Evolutionary conservation across 2,113 vertebrate species (phyloP).

Genomic region (Hemicordylus capensis): DNA sequence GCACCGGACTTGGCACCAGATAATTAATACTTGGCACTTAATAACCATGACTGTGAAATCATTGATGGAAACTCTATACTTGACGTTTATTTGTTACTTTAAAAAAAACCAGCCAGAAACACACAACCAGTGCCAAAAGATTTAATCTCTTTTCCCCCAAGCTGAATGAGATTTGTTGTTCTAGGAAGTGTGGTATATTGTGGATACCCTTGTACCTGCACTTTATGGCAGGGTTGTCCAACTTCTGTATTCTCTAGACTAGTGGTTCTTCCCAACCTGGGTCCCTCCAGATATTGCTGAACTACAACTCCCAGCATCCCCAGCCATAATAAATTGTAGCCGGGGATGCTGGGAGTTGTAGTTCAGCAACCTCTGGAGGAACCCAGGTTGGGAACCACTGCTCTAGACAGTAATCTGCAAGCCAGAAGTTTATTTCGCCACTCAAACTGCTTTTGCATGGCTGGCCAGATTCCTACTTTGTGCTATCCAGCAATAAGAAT

Average conservation of each 20-base stretch:
- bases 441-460: background rate
- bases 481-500: background rate
- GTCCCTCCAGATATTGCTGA: too few relatives aligned
- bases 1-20: conserved; percentile 61
- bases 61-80: conserved; percentile 67
- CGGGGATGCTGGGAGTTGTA: too few relatives aligned
- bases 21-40: conserved; percentile 75
- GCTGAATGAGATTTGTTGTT: conserved; percentile 40
- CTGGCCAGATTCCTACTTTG: background rate
- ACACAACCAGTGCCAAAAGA: conserved; percentile 62
- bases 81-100: conserved; percentile 67
- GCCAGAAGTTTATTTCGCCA: background rate
- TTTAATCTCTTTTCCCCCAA: conserved; percentile 52
- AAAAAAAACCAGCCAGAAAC: too few relatives aligned
- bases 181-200: conserved; percentile 22
- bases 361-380: too few relatives aligned
- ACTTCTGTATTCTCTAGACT: background rate
- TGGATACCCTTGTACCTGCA: conserved; percentile 14
- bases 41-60: conserved; percentile 71
- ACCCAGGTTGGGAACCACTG: background rate
- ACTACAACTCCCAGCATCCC: too few relatives aligned
- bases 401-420: too few relatives aligned
- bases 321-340: too few relatives aligned
- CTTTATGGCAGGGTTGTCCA: background rate
- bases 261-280: too few relatives aligned